phyloP scores from a whole-genome alignment of 2,113 vertebrate genomes.

The Tupaia tana region DNA sequence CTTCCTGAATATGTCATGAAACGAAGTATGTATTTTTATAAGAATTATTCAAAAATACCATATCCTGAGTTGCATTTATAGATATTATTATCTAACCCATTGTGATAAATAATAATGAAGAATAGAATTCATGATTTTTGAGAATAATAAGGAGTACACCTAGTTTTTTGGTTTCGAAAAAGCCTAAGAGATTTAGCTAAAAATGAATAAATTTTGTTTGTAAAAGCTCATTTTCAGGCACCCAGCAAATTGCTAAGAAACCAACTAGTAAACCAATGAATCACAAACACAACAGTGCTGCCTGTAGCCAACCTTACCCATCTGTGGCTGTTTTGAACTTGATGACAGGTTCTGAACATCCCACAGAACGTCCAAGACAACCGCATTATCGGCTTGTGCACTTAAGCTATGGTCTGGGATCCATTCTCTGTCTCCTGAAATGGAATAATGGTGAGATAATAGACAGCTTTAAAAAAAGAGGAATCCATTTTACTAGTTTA shows the following conservation, averaged over 20 bases:
- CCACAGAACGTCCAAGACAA: slow-evolving; percentile 55
- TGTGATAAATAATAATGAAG: slow-evolving; percentile 13
- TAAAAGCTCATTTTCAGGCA: slow-evolving; percentile 1
- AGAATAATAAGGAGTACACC: background rate
- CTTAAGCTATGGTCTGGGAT: slow-evolving; percentile 76
- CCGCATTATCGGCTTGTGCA: slow-evolving; percentile 60
- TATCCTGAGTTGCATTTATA: background rate
- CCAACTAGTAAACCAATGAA: background rate
- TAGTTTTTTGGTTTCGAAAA: background rate
- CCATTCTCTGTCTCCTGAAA: slow-evolving; percentile 84
- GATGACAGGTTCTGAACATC: background rate
- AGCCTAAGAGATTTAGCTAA: background rate
- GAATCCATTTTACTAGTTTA: background rate
- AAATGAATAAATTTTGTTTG: background rate
- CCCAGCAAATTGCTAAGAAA: background rate
- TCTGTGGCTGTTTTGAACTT: background rate
- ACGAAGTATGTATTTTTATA: background rate
- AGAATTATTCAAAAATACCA: background rate
- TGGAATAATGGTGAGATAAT: background rate
- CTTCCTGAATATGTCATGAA: background rate
- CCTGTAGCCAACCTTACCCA: slow-evolving; percentile 61
- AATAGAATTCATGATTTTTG: background rate
- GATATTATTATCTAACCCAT: background rate
- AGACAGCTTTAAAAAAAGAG: background rate
- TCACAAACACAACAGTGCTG: background rate